Conservation (phyloP, 2,888 invertebrate genomes). For the Synanthedon andrenaeformis region DNA sequence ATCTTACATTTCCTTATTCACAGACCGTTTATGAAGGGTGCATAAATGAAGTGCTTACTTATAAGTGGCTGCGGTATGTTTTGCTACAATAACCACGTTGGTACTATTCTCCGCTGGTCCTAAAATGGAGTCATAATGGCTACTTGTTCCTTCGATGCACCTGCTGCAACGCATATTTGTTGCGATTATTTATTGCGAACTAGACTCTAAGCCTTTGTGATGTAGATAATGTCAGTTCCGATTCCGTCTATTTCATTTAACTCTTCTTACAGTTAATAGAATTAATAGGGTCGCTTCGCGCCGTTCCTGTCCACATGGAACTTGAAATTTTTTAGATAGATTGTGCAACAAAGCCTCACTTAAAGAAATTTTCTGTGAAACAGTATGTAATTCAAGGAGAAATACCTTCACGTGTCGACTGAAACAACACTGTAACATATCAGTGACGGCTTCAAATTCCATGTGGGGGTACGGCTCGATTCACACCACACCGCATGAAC, state of each 20-base stretch:
- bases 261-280: no score
- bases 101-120: conserved; percentile 54
- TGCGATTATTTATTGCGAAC: conserved; percentile 42
- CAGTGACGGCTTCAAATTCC: conserved; percentile 17
- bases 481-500: conserved; percentile 4
- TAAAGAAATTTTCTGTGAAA: neutral
- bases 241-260: neutral
- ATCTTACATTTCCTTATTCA: conserved; percentile 40
- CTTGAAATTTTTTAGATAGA: neutral
- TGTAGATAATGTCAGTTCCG: neutral
- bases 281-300: neutral
- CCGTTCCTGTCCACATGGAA: neutral
- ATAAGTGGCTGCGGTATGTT: conserved; percentile 37
- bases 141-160: conserved; percentile 61
- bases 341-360: neutral
- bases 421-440: neutral
- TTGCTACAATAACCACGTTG: conserved; percentile 40
- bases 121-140: conserved; percentile 67
- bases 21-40: conserved; percentile 61
- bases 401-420: neutral
- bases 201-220: conserved; percentile 20
- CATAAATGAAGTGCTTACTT: conserved; percentile 49
- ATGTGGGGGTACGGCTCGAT: conserved; percentile 20
- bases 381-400: neutral
- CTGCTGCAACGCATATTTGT: conserved; percentile 54